Evolutionary conservation across 2,797 vertebrate species (phyloP), one percentile per base, ranked within the genome.

Genomic region (Lacerta bilineata): DNA sequence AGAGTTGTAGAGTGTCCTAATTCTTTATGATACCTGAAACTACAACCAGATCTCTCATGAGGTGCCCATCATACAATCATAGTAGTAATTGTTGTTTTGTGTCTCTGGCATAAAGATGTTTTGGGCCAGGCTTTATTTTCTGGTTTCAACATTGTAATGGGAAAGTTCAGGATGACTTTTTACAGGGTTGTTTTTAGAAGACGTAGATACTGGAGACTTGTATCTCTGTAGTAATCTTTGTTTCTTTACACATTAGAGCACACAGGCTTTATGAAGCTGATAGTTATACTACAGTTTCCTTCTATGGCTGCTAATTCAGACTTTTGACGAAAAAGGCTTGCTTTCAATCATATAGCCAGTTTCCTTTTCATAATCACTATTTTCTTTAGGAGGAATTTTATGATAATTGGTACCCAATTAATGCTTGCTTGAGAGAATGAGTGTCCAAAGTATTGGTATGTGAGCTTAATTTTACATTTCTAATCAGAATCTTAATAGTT

Each of bases 401-500:
- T 90, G 92, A 83, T 89, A 91, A 93, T 94, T 91, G 89, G 76
- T 87, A 4, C 86, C 86, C 91, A 91, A 33, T 95, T 93, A 95
- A 74, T 94, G 90, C 86, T 78, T 83, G 76, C 46, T 78, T 2
- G 0, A 27, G 20, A 87, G 83, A 83, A 72, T 81, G 20, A 25
- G 55, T 4, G 8, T 92, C 84, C 81, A 36, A 83, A 91, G 29
- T 0, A 1, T 0, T 0, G 46, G 36, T 76, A 83, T 85, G 87
- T 75, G 85, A 80, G 10, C 36, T 83, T 79, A 91, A 18, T 79
- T 3, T 4, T 8, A 7, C 69, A 36, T 0, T 25, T 3, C 82
- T 83, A 84, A 6, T 18, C 27, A 0, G 33, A 55, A 59, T 68
- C 17, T 10, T 1, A 0, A 36, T 17, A 39, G n/a, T 69, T 8